Evolutionary conservation across 2,797 vertebrate species (phyloP).

Genomic region (Sus cebifrons): DNA sequence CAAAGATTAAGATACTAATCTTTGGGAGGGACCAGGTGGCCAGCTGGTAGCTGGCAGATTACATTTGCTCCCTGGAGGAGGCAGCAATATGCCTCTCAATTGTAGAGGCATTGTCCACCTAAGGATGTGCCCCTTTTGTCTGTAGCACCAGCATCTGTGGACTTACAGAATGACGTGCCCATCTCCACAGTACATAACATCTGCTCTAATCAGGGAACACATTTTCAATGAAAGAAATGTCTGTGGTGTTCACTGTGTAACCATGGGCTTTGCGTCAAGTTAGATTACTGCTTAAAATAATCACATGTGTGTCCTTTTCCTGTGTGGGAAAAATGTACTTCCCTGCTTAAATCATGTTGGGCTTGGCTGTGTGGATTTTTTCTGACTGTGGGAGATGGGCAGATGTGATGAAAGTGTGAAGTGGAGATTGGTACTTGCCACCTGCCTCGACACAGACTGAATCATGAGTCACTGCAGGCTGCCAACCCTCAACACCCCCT

Average conservation of each 20-base stretch:
- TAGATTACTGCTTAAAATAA: neutral
- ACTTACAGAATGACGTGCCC: neutral
- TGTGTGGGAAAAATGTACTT: neutral
- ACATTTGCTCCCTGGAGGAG: neutral
- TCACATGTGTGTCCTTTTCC: neutral
- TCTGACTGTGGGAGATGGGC: neutral
- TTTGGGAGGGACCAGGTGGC: neutral
- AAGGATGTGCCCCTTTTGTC: neutral
- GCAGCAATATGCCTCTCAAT: neutral
- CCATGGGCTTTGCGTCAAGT: neutral
- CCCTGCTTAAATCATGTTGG: neutral
- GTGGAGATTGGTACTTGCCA: no score
- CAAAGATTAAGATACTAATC: neutral
- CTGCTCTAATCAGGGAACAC: neutral
- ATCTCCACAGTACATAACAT: neutral
- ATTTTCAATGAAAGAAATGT: neutral
- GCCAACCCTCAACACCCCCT: no score
- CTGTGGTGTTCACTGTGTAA: neutral
- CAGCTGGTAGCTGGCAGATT: neutral
- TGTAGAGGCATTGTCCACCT: neutral
- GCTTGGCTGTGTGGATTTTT: neutral
- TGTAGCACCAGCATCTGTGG: neutral
- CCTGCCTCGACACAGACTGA: no score
- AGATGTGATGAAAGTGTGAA: neutral
- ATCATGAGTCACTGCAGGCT: no score